Base-by-base conservation (phyloP, 1,140 invertebrate genomes). In the Euura lappo region DNA sequence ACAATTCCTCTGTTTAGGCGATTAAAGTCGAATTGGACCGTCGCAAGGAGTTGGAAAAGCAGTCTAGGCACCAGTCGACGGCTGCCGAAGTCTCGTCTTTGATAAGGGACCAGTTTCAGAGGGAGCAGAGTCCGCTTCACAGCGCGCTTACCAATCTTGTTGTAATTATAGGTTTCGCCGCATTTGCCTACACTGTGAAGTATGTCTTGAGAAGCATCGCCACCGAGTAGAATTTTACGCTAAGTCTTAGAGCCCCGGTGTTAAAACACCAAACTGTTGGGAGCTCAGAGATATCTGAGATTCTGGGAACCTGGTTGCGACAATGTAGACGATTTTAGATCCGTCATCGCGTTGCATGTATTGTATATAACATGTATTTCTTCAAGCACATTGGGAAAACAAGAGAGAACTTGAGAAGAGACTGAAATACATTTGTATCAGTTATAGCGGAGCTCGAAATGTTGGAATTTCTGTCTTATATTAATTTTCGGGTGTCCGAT, bases 111-210 rank as follows among this genome's bases (percentile, higher is more conserved):
- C 84, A 90, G 75, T 84, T 91, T 74, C 84, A 90, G 79, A 88
- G 89, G 64, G 90, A 92, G 71, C 92, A 93, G 76, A 93, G 92
- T 72, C 91, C 91, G 43, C 85, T 95, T 73, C 91, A 94, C 65
- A 93, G 91, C 79, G 92, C 93, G 71, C 79, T 96, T 60, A 93
- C 93, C 69, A 97, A 97, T 86, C 88, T 96, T 74, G 90, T 93
- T 81, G 93, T 96, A 67, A 90, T 96, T 51, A 87, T 95, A 66
- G 94, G 94, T 64, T 94, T 97, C 86, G 94, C 93, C n/a, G 92
- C 93, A 45, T 96, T 97, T 85, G 94, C 94, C 28, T 95, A 93
- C 77, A 93, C 92, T 77, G 95, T 97, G 8, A 96, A 95, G 88
- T 95, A 95, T 88, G 95, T 97, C 28, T 86, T 95, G 71, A 88